Conservation (phyloP, 2,888 invertebrate genomes). For the Metacarcinus magister region DNA sequence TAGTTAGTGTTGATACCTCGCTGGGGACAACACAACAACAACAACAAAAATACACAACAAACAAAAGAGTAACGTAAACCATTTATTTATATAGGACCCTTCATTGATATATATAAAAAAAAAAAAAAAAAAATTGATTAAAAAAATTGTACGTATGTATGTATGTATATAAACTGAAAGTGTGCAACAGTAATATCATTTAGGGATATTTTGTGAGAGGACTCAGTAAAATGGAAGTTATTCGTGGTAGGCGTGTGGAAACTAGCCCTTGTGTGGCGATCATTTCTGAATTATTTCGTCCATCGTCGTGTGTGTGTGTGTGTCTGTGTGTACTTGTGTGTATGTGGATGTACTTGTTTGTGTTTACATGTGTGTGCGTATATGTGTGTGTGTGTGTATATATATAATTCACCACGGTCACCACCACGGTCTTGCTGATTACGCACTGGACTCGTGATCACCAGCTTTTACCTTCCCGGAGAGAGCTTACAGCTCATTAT, state of each 20-base stretch:
- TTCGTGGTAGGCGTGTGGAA: neutral
- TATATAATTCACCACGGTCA: too few species aligned
- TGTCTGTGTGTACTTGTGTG: conserved; percentile 10
- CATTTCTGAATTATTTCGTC: conserved; percentile 9
- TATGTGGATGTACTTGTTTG: neutral
- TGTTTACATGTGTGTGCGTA: neutral
- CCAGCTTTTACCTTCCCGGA: too few species aligned
- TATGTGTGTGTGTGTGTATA: conserved; percentile 22
- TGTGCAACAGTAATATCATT: conserved; percentile 9
- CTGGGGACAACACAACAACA: neutral
- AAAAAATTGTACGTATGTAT: too few species aligned
- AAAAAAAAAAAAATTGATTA: neutral
- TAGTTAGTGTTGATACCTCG: neutral
- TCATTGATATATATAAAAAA: neutral
- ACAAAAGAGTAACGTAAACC: neutral
- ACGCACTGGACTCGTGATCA: too few species aligned
- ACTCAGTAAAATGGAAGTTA: conserved; percentile 1
- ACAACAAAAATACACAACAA: neutral
- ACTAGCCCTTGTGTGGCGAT: neutral
- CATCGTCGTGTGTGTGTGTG: conserved; percentile 22
- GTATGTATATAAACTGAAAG: neutral
- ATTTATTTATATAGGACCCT: neutral
- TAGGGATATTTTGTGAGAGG: conserved; percentile 47
- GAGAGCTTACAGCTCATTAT: too few species aligned
- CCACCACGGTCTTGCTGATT: too few species aligned